phyloP scores from a whole-genome alignment of 2,888 invertebrate genomes.

The Drosophila prolongata region DNA sequence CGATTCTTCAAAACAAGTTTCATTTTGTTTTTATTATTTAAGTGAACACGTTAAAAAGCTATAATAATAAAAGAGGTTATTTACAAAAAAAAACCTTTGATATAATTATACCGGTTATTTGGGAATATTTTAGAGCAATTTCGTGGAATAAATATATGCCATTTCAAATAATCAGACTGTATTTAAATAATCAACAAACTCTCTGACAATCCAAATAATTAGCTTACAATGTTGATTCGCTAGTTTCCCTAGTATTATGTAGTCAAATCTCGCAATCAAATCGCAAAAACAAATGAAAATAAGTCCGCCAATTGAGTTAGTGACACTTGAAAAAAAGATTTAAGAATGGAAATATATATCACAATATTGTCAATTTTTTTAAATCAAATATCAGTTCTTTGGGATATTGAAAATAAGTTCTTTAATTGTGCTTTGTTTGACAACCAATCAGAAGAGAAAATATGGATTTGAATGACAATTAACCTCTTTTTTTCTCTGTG shows the following conservation, averaged over 20 bases:
- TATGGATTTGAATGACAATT: neutral
- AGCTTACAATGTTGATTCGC: slow-evolving; percentile 10
- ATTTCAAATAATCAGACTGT: neutral
- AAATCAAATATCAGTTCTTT: too few species aligned
- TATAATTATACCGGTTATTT: slow-evolving; percentile 13
- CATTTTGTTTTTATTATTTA: slow-evolving; percentile 21
- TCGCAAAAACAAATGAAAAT: neutral
- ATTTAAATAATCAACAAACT: slow-evolving; percentile 6
- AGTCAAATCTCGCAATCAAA: slow-evolving; percentile 2
- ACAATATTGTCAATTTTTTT: too few species aligned
- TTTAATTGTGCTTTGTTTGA: too few species aligned
- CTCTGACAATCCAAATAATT: slow-evolving; percentile 11
- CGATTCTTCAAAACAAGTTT: slow-evolving; percentile 1
- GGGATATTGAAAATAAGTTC: too few species aligned
- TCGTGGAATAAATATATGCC: neutral
- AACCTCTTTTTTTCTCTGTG: slow-evolving; percentile 2
- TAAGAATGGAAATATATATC: too few species aligned
- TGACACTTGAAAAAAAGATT: slow-evolving; percentile 4
- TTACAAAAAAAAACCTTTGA: neutral
- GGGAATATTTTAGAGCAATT: neutral
- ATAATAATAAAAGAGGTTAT: slow-evolving; percentile 1
- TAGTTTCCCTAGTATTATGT: slow-evolving; percentile 1
- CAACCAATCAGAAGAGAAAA: too few species aligned
- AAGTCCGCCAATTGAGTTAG: neutral
- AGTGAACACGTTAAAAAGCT: slow-evolving; percentile 17